These are phyloP conservation scores for Oceanodroma tethys DNA, from an alignment of 2,113 vertebrate species.

Conservation along the genomic window DNA sequence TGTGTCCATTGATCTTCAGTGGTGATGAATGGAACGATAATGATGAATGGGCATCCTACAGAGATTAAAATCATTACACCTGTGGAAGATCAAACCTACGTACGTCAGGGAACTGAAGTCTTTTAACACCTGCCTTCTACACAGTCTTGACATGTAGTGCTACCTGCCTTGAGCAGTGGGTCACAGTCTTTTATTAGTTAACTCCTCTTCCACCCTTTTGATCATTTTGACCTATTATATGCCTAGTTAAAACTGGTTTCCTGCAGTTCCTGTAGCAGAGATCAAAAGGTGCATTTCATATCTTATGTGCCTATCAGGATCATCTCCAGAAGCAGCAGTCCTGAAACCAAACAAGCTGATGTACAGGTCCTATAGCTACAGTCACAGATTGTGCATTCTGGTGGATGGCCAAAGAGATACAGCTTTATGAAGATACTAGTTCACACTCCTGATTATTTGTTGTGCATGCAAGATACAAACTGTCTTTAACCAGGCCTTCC, in stretches of 20 bases:
- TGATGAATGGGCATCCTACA: not conserved
- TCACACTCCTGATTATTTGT: not conserved
- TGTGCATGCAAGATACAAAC: not conserved
- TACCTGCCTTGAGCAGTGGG: constrained; percentile 9
- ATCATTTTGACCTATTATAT: constrained; percentile 27
- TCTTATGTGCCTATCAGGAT: not conserved
- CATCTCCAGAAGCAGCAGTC: not conserved
- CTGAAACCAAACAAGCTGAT: not conserved
- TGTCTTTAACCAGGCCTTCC: not conserved
- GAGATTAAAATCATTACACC: not conserved
- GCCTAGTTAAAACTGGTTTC: constrained; percentile 18
- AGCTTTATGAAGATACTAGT: not conserved
- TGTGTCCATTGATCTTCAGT: not conserved
- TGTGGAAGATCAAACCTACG: constrained; percentile 1
- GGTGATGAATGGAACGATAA: not conserved
- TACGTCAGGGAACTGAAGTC: not conserved
- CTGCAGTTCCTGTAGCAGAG: not conserved
- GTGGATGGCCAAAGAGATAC: not conserved
- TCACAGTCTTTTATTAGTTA: constrained; percentile 30
- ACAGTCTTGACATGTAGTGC: not conserved
- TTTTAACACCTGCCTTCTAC: not conserved
- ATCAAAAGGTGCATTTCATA: constrained; percentile 8
- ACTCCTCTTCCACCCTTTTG: constrained; percentile 8
- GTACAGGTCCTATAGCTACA: not conserved
- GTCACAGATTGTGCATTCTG: not conserved